Percentiles rank a stretch among this genome's conserved stretches.
Evolutionary conservation across 2,797 vertebrate species (phyloP).

Genomic region (Sebastolobus altivelis): DNA sequence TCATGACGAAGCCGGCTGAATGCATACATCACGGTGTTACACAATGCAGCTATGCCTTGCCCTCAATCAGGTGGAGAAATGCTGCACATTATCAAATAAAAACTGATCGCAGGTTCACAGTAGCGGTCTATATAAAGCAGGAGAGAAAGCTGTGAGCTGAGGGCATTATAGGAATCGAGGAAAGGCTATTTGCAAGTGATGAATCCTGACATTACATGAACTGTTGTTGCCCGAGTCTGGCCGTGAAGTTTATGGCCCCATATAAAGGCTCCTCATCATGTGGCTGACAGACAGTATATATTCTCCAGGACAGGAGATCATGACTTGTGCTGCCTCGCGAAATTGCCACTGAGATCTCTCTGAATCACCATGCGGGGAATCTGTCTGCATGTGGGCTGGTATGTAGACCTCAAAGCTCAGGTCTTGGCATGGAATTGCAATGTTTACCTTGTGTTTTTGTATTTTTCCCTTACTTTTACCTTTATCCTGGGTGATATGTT

Average conservation of each 20-base stretch:
- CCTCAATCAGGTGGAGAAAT: slow-evolving; percentile 38
- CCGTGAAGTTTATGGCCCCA: slow-evolving; percentile 73
- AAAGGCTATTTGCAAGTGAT: slow-evolving; percentile 72
- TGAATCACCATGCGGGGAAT: slow-evolving; percentile 60
- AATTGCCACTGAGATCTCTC: slow-evolving; percentile 53
- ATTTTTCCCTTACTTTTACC: slow-evolving; percentile 22
- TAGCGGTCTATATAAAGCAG: slow-evolving; percentile 48
- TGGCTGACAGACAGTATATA: slow-evolving; percentile 76
- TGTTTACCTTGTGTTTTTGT: slow-evolving; percentile 35
- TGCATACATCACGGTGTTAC: slow-evolving; percentile 48
- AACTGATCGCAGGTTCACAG: slow-evolving; percentile 39
- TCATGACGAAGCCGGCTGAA: slow-evolving; percentile 54
- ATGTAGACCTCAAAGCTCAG: slow-evolving; percentile 38
- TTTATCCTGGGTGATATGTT: slow-evolving; percentile 34
- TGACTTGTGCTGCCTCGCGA: slow-evolving; percentile 72
- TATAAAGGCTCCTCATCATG: slow-evolving; percentile 77
- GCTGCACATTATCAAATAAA: slow-evolving; percentile 40
- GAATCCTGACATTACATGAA: slow-evolving; percentile 67
- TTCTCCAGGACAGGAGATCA: slow-evolving; percentile 74
- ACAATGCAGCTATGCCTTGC: slow-evolving; percentile 28
- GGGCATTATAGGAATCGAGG: slow-evolving; percentile 39
- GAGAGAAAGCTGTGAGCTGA: slow-evolving; percentile 40
- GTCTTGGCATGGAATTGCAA: slow-evolving; percentile 25
- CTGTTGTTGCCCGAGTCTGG: slow-evolving; percentile 71
- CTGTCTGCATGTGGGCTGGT: slow-evolving; percentile 48